Percentiles rank a stretch among this genome's conserved stretches.
phyloP scores from a whole-genome alignment of 2,113 vertebrate species.

The Amphilophus citrinellus region DNA sequence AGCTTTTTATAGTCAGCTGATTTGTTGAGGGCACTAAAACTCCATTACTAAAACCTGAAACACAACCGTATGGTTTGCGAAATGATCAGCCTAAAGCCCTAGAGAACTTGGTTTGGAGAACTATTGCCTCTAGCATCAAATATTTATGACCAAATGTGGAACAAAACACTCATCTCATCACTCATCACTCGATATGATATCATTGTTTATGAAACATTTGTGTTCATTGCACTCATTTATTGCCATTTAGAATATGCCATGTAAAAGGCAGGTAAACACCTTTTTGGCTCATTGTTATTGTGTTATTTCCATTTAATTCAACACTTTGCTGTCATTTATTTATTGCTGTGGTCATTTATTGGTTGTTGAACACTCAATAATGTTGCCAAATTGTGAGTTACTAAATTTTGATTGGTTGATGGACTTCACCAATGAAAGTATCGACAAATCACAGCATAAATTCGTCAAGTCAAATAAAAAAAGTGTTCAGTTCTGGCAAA shows the following conservation, averaged over 20 bases:
- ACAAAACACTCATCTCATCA: background rate
- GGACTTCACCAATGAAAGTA: background rate
- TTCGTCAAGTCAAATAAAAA: background rate
- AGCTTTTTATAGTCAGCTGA: background rate
- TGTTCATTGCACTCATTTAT: background rate
- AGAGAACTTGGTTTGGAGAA: background rate
- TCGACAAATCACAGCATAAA: background rate
- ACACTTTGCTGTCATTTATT: too few species aligned
- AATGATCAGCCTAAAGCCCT: background rate
- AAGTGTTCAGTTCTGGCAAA: background rate
- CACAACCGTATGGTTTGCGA: background rate
- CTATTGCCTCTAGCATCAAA: constrained; percentile 7
- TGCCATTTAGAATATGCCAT: background rate
- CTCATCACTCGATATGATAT: background rate
- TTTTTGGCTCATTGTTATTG: background rate
- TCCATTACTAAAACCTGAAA: background rate
- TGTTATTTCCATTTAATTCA: background rate
- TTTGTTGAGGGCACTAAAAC: background rate
- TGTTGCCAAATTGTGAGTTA: background rate
- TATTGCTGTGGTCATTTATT: too few species aligned
- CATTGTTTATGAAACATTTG: background rate
- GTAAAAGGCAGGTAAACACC: background rate
- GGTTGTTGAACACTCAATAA: too few species aligned
- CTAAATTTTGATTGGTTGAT: background rate
- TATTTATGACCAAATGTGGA: background rate